These are phyloP conservation scores for Vollenhovia emeryi DNA, from an alignment of 1,140 invertebrate genomes.

Conservation along the genomic window DNA sequence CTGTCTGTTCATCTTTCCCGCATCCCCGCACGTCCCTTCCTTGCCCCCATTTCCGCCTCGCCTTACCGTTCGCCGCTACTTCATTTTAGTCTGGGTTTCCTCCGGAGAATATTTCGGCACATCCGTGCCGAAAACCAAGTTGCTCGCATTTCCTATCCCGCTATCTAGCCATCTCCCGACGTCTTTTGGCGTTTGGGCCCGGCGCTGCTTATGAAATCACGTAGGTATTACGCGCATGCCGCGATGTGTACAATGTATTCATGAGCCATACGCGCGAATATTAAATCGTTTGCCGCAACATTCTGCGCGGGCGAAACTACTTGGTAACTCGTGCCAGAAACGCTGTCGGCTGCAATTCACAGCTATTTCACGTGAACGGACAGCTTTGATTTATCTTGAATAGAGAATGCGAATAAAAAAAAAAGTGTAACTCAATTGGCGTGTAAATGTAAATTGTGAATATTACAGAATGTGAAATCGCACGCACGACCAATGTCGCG, in stretches of 20 bases:
- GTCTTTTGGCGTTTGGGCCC: neutral
- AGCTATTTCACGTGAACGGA: neutral
- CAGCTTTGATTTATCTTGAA: neutral
- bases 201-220: constrained; percentile 54
- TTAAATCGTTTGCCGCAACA: constrained; percentile 57
- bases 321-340: constrained; percentile 6
- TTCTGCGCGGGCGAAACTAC: constrained; percentile 28
- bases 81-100: constrained; percentile 63
- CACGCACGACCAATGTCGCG: constrained; percentile 86
- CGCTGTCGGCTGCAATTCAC: neutral
- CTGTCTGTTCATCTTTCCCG: constrained; percentile 9
- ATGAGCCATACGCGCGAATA: constrained; percentile 54
- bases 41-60: constrained; percentile 71
- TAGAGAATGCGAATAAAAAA: neutral
- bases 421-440: neutral
- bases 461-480: constrained; percentile 87
- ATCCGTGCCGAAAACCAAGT: constrained; percentile 41
- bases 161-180: neutral
- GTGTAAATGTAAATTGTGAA: constrained; percentile 67
- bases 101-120: constrained; percentile 45
- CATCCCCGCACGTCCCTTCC: constrained; percentile 43
- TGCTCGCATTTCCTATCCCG: constrained; percentile 12
- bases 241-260: constrained; percentile 51
- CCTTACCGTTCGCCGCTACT: constrained; percentile 48
- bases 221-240: constrained; percentile 33